Conservation (phyloP, 2,113 vertebrate genomes). For the Indri indri region DNA sequence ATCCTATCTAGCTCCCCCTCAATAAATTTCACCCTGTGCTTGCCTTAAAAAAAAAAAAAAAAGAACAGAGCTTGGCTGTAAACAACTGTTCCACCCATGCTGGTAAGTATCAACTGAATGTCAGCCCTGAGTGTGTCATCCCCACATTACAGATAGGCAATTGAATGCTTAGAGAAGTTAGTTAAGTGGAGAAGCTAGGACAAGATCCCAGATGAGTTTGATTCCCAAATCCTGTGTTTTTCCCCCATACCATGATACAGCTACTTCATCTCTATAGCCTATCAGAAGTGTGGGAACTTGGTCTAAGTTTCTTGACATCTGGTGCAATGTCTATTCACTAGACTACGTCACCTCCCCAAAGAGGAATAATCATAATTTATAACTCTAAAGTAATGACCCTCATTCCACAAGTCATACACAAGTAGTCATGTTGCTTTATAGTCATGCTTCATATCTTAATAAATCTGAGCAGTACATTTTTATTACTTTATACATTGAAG, state of each 20-base stretch:
- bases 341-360: conserved; percentile 23
- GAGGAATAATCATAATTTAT: conserved; percentile 40
- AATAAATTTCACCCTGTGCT: no score
- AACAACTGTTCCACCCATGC: neutral
- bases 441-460: conserved; percentile 11
- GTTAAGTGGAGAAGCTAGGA: neutral
- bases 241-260: neutral
- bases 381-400: conserved; percentile 41
- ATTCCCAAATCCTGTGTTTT: neutral
- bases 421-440: conserved; percentile 16
- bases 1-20: no score
- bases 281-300: neutral
- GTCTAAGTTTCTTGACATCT: conserved; percentile 36
- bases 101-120: neutral
- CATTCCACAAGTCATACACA: conserved; percentile 40
- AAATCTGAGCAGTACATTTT: conserved; percentile 32
- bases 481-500: conserved; percentile 46
- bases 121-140: neutral
- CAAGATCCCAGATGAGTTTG: neutral
- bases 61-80: neutral
- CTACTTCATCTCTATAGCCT: neutral
- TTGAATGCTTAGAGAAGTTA: neutral
- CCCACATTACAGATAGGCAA: neutral
- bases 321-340: conserved; percentile 29
- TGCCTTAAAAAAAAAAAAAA: no score